Base-by-base conservation (phyloP, 2,888 invertebrate species). In the Campoplex capitator region DNA sequence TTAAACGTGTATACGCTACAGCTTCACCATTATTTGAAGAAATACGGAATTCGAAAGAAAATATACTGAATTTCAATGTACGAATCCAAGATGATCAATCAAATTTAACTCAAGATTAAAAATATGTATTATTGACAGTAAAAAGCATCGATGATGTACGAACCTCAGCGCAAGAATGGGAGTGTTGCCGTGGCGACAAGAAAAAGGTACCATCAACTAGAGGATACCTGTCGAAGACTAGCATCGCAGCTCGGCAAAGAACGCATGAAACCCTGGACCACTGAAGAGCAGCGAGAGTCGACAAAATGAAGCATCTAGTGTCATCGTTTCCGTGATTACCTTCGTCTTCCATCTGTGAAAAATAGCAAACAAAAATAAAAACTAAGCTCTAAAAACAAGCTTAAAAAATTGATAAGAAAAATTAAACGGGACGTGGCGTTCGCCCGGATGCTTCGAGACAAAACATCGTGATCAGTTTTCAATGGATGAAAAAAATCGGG, bases 291-390 rank as follows among this genome's bases (percentile, higher is more conserved):
- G 99, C 99, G 93, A 99, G 95, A 67, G 98, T 98, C 87, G 99
- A 98, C 93, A 99, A 96, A 92, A 99, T 98, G 96, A 99, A 99
- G 93, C 98, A 97, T 91, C 99, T 96, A 74, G 98, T 99, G 94
- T 99, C 99, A 94, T 99, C 99, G 95, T 99, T 99, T 92, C 99
- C 99, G 94, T 99, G 99, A 95, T 98, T 98, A 89, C 98, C 99
- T 94, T 99, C 99, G 94, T 99, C 99, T 95, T 99, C 99, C 96
- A 99, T 98, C 98, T 98, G 96, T 74, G 3, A 35, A 45, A 18
- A 13, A 58, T 1, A 3, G 13, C 28, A 58, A 58, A 32, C 28
- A 4, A 38, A 18, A 35, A 78, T 74, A 28, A 48, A 35, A 35
- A 48, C 28, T 9, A 35, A 71, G 42, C 8, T 32, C 23, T 16